Evolutionary conservation across 1,140 invertebrate species (phyloP).

Genomic region (Luehdorfia chinensis): DNA sequence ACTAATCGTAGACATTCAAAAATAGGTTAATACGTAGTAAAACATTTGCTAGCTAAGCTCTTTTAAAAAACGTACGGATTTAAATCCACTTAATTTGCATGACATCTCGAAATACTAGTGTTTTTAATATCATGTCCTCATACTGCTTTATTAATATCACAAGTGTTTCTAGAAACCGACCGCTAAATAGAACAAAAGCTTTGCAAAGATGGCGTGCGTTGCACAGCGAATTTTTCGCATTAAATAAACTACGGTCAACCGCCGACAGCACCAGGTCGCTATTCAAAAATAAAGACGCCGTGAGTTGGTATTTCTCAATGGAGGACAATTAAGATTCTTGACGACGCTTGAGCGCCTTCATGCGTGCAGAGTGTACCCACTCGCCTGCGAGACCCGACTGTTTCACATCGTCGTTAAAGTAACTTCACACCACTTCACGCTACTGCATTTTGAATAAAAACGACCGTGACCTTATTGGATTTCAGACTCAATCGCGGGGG

Average conservation of each 20-base stretch:
- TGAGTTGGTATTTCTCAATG: constrained; percentile 55
- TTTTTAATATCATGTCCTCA: constrained; percentile 13
- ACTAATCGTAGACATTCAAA: no score
- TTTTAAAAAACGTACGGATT: no score
- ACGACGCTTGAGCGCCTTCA: constrained; percentile 40
- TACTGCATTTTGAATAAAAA: constrained; percentile 52
- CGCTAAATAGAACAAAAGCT: constrained; percentile 32
- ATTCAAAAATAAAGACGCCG: constrained; percentile 61
- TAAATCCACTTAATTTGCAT: no score
- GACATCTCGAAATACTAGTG: background rate
- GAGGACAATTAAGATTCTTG: constrained; percentile 67
- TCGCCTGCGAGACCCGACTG: constrained; percentile 48
- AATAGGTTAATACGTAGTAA: no score
- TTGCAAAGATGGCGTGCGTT: constrained; percentile 38
- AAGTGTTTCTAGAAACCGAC: constrained; percentile 24
- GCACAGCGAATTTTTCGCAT: constrained; percentile 26
- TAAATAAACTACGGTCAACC: constrained; percentile 39
- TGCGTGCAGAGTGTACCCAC: constrained; percentile 43
- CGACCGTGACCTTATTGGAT: constrained; percentile 36
- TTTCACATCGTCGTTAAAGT: constrained; percentile 55
- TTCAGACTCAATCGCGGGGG: constrained; percentile 36
- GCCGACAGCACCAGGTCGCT: constrained; percentile 53
- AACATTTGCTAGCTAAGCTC: no score
- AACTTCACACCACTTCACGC: constrained; percentile 50
- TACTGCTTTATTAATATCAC: constrained; percentile 13